Evolutionary conservation across 2,797 vertebrate species (phyloP), one percentile per base, ranked within the genome.

Genomic region (Betta splendens): DNA sequence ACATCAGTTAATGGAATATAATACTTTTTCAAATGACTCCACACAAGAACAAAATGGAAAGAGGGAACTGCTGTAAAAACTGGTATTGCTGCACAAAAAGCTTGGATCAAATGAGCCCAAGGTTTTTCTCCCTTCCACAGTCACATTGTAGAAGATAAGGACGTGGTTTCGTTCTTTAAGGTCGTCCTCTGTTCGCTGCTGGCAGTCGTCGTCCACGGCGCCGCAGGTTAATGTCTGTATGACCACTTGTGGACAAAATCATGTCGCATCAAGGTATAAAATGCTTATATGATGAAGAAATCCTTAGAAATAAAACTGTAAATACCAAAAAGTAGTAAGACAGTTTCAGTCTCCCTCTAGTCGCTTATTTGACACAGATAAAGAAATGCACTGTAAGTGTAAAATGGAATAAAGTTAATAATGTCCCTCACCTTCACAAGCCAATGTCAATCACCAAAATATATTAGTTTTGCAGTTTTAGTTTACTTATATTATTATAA

Each of bases 361-460:
- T 83, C 64, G 61, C 75, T 68, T 88, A 86, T 44, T 77, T 50
- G 83, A 29, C 15, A 33, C 5, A 72, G 88, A 86, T 68, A 69
- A 87, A 60, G 79, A 53, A 89, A 85, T 89, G 88, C 85, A 91
- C 86, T 88, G 86, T 69, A 64, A 84, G 65, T 66, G 82, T 78
- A 73, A 80, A 65, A 84, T 85, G 58, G 74, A 84, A 78, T 62
- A 86, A 81, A 59, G 36, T 48, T 31, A 60, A 50, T 51, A 57
- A 65, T 17, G 20, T 70, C 55, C 43, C 51, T 6, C 52, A 58
- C 58, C 72, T 69, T 70, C 58, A 79, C 7, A 63, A 79, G 56
- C 40, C 23, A 71, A 49, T 64, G 36, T 36, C 21, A 59, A 25
- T 42, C 39, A 31, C 23, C 53, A 48, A 56, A 69, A 72, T 76